Conservation (phyloP, 2,888 invertebrate species). For the Eumerus sabulonum region DNA sequence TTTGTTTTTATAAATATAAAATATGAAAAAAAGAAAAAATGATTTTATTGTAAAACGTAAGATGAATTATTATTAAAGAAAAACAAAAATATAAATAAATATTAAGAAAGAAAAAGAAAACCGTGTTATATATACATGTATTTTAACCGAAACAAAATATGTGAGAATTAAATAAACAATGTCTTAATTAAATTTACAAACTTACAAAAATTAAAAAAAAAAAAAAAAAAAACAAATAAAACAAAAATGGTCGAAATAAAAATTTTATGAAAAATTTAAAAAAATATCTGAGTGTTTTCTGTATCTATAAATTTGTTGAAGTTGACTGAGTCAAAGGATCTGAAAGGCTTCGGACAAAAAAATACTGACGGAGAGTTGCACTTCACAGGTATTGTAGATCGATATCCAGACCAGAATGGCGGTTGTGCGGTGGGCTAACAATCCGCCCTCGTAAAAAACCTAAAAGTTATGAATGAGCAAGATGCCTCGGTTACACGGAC, state of each 20-base stretch:
- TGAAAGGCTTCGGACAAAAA: no score
- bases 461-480: no score
- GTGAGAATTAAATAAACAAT: constrained; percentile 72
- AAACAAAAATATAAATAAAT: constrained; percentile 41
- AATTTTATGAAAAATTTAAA: constrained; percentile 67
- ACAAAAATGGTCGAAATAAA: constrained; percentile 74
- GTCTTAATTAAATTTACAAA: constrained; percentile 78
- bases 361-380: no score
- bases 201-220: constrained; percentile 66
- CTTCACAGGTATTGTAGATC: no score
- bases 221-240: no score
- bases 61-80: constrained; percentile 59
- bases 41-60: constrained; percentile 60
- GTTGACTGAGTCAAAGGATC: no score
- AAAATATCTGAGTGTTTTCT: background rate
- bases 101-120: constrained; percentile 70
- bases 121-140: constrained; percentile 77
- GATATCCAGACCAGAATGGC: no score
- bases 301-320: background rate
- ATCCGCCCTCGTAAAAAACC: no score
- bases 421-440: no score
- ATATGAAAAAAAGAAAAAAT: no score
- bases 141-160: constrained; percentile 75
- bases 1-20: constrained; percentile 62
- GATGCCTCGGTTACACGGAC: no score